Evolutionary conservation across 1,140 invertebrate genomes (phyloP), one percentile per base, ranked within the genome.

Genomic region (Temnothorax nylanderi): DNA sequence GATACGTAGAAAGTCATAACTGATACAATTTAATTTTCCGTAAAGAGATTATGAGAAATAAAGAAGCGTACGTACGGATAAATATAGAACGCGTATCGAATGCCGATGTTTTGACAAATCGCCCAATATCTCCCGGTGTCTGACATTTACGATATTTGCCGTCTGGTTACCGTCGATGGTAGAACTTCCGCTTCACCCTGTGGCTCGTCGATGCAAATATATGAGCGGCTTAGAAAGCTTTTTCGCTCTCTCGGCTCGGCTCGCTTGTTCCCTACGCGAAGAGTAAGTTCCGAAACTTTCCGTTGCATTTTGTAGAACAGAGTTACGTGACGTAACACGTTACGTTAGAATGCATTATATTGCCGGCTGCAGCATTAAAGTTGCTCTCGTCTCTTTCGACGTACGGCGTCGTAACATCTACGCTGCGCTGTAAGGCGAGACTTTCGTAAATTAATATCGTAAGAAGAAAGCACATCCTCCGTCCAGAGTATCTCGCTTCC

Each of bases 281-380:
- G 21, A 58, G 69, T 37, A 84, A 84, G 80, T 84, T 82, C 26
- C 54, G 32, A 84, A 84, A 84, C 80, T 84, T 84, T 47, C 41
- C 8, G 41, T 49, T 84, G 69, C 80, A 75, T 85, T 87, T 87
- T 85, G 49, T 26, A 56, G 47, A 54, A 69, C 81, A 21, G 64
- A 87, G 65, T 85, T 87, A 85, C 71, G 74, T 62, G 80, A 84
- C 69, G 80, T 84, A 75, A 75, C 69, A 18, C 37, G 41, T 84
- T 74, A 82, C 49, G 64, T 65, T 65, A 74, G 54, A 84, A 74
- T 44, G 80, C 69, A 60, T 84, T 75, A 84, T 75, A 49, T 75
- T 49, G 41, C 32, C 6, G 51, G 80, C 26, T 21, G 54, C 18
- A 47, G 37, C 54, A 54, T 82, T 56, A 18, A 49, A 80, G 78